A percentile compares a stretch with the other conserved stretches of the same genome.
phyloP scores from a whole-genome alignment of 2,888 invertebrate species.

The Pogonocherus hispidulus region DNA sequence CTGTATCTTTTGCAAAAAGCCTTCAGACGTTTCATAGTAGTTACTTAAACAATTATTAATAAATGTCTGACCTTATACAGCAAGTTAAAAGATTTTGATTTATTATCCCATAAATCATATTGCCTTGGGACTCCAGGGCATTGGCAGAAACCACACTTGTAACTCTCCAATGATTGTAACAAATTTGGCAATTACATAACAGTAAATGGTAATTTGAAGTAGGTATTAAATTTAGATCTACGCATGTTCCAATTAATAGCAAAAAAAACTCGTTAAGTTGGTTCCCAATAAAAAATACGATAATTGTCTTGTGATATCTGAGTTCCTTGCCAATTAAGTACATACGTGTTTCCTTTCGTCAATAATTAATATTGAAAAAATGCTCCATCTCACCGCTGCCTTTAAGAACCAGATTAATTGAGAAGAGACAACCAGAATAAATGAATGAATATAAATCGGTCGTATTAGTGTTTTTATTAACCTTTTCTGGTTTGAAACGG shows the following conservation, averaged over 20 bases:
- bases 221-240: background rate
- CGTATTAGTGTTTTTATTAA: background rate
- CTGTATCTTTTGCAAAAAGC: too few species aligned
- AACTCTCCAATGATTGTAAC: background rate
- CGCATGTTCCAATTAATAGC: background rate
- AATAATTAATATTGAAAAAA: conserved; percentile 5
- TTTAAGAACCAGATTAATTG: conserved; percentile 6
- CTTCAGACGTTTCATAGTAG: too few species aligned
- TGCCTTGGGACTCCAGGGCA: background rate
- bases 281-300: background rate
- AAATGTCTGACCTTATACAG: conserved; percentile 1
- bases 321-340: conserved; percentile 13
- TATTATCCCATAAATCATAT: background rate
- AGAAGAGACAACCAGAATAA: background rate
- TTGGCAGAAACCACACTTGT: background rate
- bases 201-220: background rate
- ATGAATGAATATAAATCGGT: background rate
- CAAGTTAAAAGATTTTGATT: conserved; percentile 3
- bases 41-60: background rate
- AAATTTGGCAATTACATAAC: conserved; percentile 5
- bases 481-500: background rate
- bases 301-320: background rate
- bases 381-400: background rate
- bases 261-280: background rate
- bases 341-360: conserved; percentile 7